phyloP scores from a whole-genome alignment of 2,113 vertebrate genomes.

The Castor canadensis region DNA sequence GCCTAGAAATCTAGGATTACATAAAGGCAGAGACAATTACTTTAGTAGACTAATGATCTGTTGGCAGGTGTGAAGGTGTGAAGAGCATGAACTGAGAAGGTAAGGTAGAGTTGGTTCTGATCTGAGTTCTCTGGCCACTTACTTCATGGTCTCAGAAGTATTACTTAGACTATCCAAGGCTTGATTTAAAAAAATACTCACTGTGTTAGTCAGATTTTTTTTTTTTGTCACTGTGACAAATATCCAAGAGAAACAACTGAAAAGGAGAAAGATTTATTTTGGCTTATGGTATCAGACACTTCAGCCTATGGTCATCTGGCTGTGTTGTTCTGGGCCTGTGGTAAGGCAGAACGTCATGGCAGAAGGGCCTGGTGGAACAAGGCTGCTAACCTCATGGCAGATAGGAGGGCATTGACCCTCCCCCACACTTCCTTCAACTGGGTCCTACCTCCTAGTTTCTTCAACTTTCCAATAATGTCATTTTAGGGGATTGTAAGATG shows the following conservation, averaged over 20 bases:
- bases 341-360: not conserved
- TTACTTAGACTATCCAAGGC: not conserved
- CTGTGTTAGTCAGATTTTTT: not conserved
- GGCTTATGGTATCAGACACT: too few species aligned
- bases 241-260: not conserved
- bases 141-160: not conserved
- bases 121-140: not conserved
- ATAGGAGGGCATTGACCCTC: too few species aligned
- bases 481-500: too few species aligned
- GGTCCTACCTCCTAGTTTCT: not conserved
- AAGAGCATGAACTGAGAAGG: not conserved
- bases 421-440: not conserved
- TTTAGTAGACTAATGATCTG: not conserved
- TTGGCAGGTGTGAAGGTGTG: not conserved
- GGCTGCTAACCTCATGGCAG: not conserved
- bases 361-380: too few species aligned
- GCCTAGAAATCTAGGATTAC: not conserved
- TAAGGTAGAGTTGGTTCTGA: not conserved
- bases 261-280: not conserved
- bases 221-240: not conserved
- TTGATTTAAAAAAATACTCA: not conserved
- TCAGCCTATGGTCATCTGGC: too few species aligned
- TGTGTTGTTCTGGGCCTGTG: not conserved
- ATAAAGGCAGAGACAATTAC: not conserved
- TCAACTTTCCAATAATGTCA: not conserved